Evolutionary conservation across 2,888 invertebrate genomes (phyloP).

Genomic region (Clistopyga incitator): DNA sequence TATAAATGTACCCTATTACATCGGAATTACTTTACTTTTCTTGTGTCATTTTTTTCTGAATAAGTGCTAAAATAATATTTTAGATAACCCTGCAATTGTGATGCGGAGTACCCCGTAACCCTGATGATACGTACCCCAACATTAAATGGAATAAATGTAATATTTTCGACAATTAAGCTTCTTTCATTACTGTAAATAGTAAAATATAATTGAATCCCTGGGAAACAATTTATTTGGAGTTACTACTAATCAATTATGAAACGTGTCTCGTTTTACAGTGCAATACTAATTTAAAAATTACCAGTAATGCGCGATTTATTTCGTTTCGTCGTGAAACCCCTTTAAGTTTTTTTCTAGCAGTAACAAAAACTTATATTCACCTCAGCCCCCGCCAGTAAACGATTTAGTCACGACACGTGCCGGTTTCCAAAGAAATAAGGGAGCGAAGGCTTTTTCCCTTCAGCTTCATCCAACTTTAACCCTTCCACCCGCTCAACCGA

Average conservation of each 20-base stretch:
- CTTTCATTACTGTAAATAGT: too few relatives aligned
- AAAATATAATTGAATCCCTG: not conserved
- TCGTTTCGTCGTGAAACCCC: not conserved
- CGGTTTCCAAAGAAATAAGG: conserved; percentile 20
- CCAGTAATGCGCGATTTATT: not conserved
- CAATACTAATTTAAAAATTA: not conserved
- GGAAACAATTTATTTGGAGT: not conserved
- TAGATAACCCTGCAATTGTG: too few relatives aligned
- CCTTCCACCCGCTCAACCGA: conserved; percentile 9
- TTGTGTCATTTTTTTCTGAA: too few relatives aligned
- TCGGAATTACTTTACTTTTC: too few relatives aligned
- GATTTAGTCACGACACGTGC: conserved; percentile 13
- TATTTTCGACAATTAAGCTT: too few relatives aligned
- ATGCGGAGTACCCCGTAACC: too few relatives aligned
- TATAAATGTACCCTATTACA: too few relatives aligned
- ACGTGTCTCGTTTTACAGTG: too few relatives aligned
- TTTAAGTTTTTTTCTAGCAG: not conserved
- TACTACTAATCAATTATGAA: not conserved
- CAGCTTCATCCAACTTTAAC: conserved; percentile 18
- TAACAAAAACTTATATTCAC: conserved; percentile 17
- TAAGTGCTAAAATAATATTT: too few relatives aligned
- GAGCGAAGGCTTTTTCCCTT: conserved; percentile 7
- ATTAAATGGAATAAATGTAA: too few relatives aligned
- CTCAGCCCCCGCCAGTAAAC: not conserved
- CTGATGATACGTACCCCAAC: too few relatives aligned